phyloP scores from a whole-genome alignment of 1,140 invertebrate genomes.

The Parapsyche elsis region DNA sequence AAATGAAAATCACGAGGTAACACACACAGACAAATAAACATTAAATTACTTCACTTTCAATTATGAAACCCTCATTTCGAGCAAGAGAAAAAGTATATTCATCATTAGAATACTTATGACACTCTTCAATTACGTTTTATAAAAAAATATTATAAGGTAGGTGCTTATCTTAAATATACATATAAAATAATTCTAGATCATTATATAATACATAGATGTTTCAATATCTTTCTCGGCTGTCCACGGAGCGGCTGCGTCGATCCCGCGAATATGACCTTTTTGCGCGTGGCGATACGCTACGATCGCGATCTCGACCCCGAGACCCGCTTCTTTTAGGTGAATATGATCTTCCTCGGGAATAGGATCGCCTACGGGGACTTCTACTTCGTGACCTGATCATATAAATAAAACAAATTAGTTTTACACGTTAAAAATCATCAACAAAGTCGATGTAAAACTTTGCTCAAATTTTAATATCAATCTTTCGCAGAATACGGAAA shows the following conservation, averaged over 20 bases:
- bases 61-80: no score
- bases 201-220: background rate
- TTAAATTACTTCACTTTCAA: no score
- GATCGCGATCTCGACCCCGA: conserved; percentile 33
- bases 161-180: background rate
- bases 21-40: no score
- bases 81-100: no score
- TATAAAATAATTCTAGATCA: conserved; percentile 10
- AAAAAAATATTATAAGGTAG: no score
- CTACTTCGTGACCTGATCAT: conserved; percentile 25
- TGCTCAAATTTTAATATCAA: no score
- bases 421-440: background rate
- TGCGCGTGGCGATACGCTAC: conserved; percentile 15
- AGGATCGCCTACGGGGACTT: conserved; percentile 37
- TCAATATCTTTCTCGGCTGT: conserved; percentile 41
- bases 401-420: background rate
- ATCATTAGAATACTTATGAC: no score
- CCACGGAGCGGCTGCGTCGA: conserved; percentile 39
- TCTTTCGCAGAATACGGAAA: background rate
- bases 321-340: conserved; percentile 37
- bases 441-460: no score
- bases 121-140: no score
- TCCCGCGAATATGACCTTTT: conserved; percentile 30
- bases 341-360: conserved; percentile 39
- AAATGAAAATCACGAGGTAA: no score